phyloP scores from a whole-genome alignment of 2,797 vertebrate genomes.

The Girardinus metallicus region DNA sequence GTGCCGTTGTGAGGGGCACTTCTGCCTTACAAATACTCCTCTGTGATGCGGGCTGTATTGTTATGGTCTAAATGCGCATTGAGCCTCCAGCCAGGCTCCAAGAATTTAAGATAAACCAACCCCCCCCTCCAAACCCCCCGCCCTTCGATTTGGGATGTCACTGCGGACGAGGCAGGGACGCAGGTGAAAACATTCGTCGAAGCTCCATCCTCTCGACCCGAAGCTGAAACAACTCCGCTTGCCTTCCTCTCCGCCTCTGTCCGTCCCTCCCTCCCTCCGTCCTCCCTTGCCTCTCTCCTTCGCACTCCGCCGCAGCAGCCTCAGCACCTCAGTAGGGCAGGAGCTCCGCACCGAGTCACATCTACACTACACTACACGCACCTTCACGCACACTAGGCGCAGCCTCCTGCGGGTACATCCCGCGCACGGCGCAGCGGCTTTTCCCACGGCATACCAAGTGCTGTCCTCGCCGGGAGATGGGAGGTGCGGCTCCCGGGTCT shows the following conservation, averaged over 20 bases:
- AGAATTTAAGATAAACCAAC: slow-evolving; percentile 78
- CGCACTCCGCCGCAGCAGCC: slow-evolving; percentile 75
- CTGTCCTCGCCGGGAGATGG: slow-evolving; percentile 75
- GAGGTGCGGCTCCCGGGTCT: slow-evolving; percentile 70
- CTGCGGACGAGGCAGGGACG: slow-evolving; percentile 52
- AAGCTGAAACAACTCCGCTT: slow-evolving; percentile 64
- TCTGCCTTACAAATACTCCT: neutral
- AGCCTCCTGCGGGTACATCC: slow-evolving; percentile 80
- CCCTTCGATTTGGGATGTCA: slow-evolving; percentile 60
- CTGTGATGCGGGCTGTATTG: slow-evolving; percentile 8
- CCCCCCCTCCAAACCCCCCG: slow-evolving; percentile 13
- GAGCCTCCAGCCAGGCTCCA: slow-evolving; percentile 50
- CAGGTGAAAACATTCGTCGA: slow-evolving; percentile 73
- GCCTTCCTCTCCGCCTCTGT: slow-evolving; percentile 24
- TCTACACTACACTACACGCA: slow-evolving; percentile 54
- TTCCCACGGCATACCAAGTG: slow-evolving; percentile 73
- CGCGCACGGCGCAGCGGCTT: slow-evolving; percentile 70
- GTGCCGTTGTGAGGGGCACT: neutral
- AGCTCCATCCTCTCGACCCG: slow-evolving; percentile 71
- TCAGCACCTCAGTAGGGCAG: slow-evolving; percentile 74
- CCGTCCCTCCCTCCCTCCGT: slow-evolving; percentile 20
- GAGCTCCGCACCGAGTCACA: slow-evolving; percentile 81
- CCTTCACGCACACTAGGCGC: slow-evolving; percentile 56
- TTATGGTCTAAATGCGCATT: slow-evolving; percentile 48
- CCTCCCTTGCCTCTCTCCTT: slow-evolving; percentile 49